Base-by-base conservation (phyloP, 1,140 invertebrate genomes). In the Melipona quadrifasciata region DNA sequence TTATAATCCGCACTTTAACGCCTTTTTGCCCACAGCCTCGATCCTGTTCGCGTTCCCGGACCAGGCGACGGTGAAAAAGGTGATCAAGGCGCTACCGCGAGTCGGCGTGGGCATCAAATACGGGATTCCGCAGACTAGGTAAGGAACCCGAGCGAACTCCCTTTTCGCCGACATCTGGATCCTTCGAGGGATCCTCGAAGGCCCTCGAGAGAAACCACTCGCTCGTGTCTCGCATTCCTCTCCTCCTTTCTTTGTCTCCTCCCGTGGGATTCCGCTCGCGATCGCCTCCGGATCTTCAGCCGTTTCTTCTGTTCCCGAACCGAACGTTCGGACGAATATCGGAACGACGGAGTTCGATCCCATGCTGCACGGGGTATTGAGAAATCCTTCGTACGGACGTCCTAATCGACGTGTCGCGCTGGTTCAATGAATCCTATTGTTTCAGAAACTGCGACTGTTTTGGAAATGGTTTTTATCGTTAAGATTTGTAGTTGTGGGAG, bases 21-120 rank as follows among this genome's bases (percentile, higher is more conserved):
- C 90, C 87, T 93, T 92, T 94, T 93, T 91, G 84, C 94, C 95
- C 96, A 87, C 96, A 99, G 98, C 99, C 57, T 99, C 99, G 34
- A 98, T 99, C 90, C 97, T 99, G 96, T 99, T 99, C 95, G 98
- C 99, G 74, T 99, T 99, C 93, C 97, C 98, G 82, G 99, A 99
- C 93, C 98, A 99, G 94, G 96, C 97, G 65, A 99, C 98, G 58
- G 99, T 99, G 90, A 99, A 99, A 95, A 99, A 99, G 95, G 99
- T 99, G 80, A 99, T 99, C 93, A 99, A 99, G 95, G 98, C 98
- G 1, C 95, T 99, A 87, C 99, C 99, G 2, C 96, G 98, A 78
- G 99, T 99, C 86, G 99, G 99, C n/a, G 99, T 99, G 58, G 99
- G 99, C 88, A 99, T 99, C 95, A 99, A 99, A 95, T 99, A 99